Evolutionary conservation across 2,888 invertebrate species (phyloP).

Genomic region (Lithophane socia): DNA sequence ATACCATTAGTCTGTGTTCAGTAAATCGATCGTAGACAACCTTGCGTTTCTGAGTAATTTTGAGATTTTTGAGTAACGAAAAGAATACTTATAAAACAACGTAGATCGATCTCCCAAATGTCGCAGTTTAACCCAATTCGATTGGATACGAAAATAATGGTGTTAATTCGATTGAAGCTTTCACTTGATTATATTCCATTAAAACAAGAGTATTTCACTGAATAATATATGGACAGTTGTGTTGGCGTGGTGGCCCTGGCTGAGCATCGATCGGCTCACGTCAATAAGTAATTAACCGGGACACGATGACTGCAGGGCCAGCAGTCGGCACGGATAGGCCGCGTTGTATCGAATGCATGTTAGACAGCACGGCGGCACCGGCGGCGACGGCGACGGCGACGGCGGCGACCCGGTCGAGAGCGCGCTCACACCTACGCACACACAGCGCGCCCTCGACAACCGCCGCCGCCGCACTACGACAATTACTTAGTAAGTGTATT

Average conservation of each 20-base stretch:
- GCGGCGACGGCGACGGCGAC: conserved; percentile 59
- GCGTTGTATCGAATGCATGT: conserved; percentile 46
- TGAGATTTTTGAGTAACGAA: conserved; percentile 16
- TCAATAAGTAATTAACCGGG: conserved; percentile 71
- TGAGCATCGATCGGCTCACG: conserved; percentile 77
- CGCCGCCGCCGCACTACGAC: conserved; percentile 65
- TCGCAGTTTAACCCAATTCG: conserved; percentile 63
- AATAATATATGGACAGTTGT: conserved; percentile 80
- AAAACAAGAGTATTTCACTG: conserved; percentile 76
- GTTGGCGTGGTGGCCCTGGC: conserved; percentile 76
- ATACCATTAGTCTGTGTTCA: conserved; percentile 28
- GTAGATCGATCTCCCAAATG: conserved; percentile 24
- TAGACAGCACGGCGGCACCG: conserved; percentile 74
- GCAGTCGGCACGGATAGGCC: conserved; percentile 43
- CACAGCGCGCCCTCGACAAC: conserved; percentile 80
- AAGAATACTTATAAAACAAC: conserved; percentile 29
- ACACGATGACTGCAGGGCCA: conserved; percentile 65
- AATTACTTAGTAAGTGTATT: conserved; percentile 86
- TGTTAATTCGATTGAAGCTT: conserved; percentile 82
- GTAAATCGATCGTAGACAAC: conserved; percentile 25
- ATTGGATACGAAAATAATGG: conserved; percentile 78
- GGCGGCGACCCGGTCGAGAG: conserved; percentile 70
- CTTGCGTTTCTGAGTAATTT: conserved; percentile 24
- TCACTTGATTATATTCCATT: conserved; percentile 83
- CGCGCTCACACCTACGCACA: conserved; percentile 84